Base-by-base conservation (phyloP, 2,113 vertebrate genomes). In the Empidonax traillii region DNA sequence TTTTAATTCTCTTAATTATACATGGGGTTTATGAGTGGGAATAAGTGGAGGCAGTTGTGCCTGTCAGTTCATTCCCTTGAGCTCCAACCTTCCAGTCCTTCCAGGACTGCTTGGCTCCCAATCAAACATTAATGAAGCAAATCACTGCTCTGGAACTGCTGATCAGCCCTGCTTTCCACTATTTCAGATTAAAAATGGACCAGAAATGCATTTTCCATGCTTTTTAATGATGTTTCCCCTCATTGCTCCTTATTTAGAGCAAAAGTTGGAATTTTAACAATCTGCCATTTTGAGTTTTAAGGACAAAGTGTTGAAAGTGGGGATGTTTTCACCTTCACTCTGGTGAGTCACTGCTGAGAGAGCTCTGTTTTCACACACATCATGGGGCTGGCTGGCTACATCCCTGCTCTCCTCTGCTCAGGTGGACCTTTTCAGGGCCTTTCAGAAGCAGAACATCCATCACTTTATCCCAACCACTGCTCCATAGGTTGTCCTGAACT, bases 301-400 rank as follows among this genome's bases (percentile, higher is more conserved):
- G 33, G 33, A 15, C 31, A 66, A 46, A 71, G 6, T 5, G 7
- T 12, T 88, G 72, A 15, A 46, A 25, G 17, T 15, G 25, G 19
- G 23, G 33, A 28, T 0, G 7, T 61, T 69, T 17, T 30, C 44
- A 14, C 22, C 31, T 46, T 28, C 20, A 0, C 3, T 37, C 23
- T 41, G 76, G 8, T 6, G 67, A 14, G 18, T 15, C 17, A 17
- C 25, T 5, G 71, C 62, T 25, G 23, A 1, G 52, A 46, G 17
- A 62, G 27, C n/a, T 67, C 39, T n/a, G 35, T 6, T 71, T 58
- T 22, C 25, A 58, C 49, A 46, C 22, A 17, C 6, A 0, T 10
- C 23, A 5, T 5, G 30, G 15, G 43, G 7, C 47, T 67, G 35
- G 7, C 11, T 58, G 75, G 52, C 35, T 46, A 5, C 47, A 28